These are phyloP conservation scores for Chascanopsetta lugubris DNA, from an alignment of 2,113 vertebrate species.

Conservation along the genomic window DNA sequence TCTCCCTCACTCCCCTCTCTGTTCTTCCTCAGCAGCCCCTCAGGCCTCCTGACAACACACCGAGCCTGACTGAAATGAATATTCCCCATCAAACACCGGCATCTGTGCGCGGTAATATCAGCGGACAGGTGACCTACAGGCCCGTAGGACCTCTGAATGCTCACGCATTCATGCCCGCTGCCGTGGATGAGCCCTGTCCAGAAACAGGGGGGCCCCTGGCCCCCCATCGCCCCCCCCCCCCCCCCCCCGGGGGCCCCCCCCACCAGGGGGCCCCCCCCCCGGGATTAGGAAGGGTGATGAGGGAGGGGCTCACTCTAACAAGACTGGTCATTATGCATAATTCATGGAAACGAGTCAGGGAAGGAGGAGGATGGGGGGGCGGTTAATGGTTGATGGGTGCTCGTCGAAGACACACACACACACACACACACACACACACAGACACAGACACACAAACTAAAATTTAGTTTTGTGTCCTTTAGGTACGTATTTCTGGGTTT, in stretches of 20 bases:
- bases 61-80: slow-evolving; percentile 38
- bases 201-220: no score
- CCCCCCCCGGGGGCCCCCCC: no score
- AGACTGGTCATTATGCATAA: slow-evolving; percentile 78
- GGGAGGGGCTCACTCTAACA: slow-evolving; percentile 70
- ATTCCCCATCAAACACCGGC: slow-evolving; percentile 49
- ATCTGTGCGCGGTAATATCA: slow-evolving; percentile 52
- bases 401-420: slow-evolving; percentile 29
- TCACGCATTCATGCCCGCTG: slow-evolving; percentile 37
- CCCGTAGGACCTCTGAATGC: slow-evolving; percentile 43
- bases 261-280: no score
- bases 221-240: no score
- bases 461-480: no score
- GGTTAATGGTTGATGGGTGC: slow-evolving; percentile 63
- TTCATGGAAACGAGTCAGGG: slow-evolving; percentile 71
- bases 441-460: slow-evolving; percentile 15
- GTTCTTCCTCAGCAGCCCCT: neutral
- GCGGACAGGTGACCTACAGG: slow-evolving; percentile 72
- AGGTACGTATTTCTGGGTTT: no score
- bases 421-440: slow-evolving; percentile 23
- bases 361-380: slow-evolving; percentile 21
- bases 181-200: slow-evolving; percentile 56
- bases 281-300: slow-evolving; percentile 71
- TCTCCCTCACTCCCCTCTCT: neutral
- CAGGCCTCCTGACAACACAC: slow-evolving; percentile 27